Conservation (phyloP, 2,113 vertebrate species). For the Petrocephalus microphthalmus region DNA sequence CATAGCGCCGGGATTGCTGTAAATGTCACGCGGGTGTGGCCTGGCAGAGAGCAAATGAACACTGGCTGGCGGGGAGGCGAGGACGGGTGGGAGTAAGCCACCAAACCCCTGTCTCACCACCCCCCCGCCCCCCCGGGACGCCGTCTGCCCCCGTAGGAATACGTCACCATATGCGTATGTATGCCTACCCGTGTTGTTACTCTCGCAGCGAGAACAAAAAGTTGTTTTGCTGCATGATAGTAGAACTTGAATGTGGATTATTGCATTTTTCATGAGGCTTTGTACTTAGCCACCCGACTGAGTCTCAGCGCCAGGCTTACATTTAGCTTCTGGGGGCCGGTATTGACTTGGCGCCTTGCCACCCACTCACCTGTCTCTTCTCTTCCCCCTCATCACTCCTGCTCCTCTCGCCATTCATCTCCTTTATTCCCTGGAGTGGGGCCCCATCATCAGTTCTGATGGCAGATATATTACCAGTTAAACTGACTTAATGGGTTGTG, state of each 20-base stretch:
- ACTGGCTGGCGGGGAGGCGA: background rate
- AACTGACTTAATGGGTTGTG: conserved; percentile 16
- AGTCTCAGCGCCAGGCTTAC: background rate
- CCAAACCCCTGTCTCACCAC: background rate
- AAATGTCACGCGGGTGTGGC: background rate
- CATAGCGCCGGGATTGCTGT: background rate
- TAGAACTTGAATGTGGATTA: background rate
- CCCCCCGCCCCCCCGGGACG: background rate
- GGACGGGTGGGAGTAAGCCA: background rate
- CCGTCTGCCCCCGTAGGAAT: background rate
- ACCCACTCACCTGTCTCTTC: conserved; percentile 14
- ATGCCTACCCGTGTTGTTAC: background rate
- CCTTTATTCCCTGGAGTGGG: conserved; percentile 3
- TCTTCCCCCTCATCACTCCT: conserved; percentile 3
- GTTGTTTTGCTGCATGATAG: background rate
- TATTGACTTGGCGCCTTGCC: background rate
- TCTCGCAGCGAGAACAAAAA: background rate
- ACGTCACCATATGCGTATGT: background rate
- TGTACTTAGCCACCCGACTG: background rate
- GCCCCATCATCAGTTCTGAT: conserved; percentile 9
- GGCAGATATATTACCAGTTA: conserved; percentile 15
- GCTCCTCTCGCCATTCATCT: conserved; percentile 9
- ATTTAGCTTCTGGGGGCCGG: background rate
- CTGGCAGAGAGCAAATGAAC: background rate
- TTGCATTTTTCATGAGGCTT: conserved; percentile 8